Percentiles rank a stretch among this genome's conserved stretches.
phyloP scores from a whole-genome alignment of 2,888 invertebrate species.

The Adineta ricciae region DNA sequence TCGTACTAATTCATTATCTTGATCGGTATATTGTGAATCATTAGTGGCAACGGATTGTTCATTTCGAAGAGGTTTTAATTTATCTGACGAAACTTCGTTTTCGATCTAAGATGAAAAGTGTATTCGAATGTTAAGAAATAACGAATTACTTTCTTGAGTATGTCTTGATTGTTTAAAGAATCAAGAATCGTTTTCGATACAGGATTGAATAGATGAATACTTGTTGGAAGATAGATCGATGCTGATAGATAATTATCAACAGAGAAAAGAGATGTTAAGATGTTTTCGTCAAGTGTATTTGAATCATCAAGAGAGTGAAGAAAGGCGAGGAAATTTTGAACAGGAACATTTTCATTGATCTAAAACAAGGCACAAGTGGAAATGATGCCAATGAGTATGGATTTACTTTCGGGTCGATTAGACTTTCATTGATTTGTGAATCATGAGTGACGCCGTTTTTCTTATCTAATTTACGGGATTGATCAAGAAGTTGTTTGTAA shows the following conservation, averaged over 20 bases:
- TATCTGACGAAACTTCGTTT: too few relatives aligned
- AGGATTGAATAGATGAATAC: background rate
- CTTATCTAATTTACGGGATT: background rate
- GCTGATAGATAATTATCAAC: background rate
- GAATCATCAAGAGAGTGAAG: background rate
- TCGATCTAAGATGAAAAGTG: too few relatives aligned
- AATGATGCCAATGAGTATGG: too few relatives aligned
- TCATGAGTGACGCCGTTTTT: background rate
- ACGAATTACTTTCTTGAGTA: background rate
- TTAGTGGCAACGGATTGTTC: too few relatives aligned
- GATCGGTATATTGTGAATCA: background rate
- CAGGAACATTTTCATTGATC: background rate
- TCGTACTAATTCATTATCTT: background rate
- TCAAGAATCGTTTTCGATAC: background rate
- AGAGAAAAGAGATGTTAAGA: background rate
- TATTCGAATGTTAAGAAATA: too few relatives aligned
- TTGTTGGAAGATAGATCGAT: background rate
- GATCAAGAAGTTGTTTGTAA: background rate
- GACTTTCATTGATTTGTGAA: too few relatives aligned
- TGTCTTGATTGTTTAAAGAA: background rate
- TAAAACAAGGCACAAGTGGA: too few relatives aligned
- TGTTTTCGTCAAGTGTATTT: background rate
- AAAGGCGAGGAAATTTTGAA: background rate
- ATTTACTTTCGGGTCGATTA: background rate
- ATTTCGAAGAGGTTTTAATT: too few relatives aligned